Conservation (phyloP, 92 coral and sea anemone genomes). For the Zoanthus gigantus region DNA sequence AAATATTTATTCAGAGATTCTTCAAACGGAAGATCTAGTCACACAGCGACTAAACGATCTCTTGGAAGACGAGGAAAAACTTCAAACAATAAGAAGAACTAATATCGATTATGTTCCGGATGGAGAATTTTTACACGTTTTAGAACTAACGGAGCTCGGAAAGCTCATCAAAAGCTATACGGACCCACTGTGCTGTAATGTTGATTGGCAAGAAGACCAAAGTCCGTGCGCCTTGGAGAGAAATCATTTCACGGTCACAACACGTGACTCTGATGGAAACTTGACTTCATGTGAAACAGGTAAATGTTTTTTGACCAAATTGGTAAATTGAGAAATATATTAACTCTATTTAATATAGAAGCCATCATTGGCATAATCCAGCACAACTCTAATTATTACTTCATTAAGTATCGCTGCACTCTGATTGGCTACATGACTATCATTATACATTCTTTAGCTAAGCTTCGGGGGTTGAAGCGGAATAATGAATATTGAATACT, state of each 20-base stretch:
- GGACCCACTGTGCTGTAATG: conserved; percentile 62
- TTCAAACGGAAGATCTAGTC: conserved; percentile 67
- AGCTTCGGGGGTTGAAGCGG: too few species aligned
- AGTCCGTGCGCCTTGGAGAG: conserved; percentile 73
- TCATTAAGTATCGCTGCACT: too few species aligned
- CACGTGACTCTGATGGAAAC: conserved; percentile 81
- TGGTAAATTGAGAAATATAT: too few species aligned
- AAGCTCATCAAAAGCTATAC: conserved; percentile 70
- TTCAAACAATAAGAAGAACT: conserved; percentile 27
- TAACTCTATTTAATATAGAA: too few species aligned
- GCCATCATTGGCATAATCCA: too few species aligned
- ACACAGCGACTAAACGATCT: conserved; percentile 63
- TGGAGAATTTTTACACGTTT: conserved; percentile 52
- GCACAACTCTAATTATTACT: too few species aligned
- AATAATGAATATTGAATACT: too few species aligned
- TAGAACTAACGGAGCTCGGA: conserved; percentile 73
- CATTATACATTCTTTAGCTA: too few species aligned
- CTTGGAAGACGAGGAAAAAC: conserved; percentile 50
- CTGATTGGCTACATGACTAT: too few species aligned
- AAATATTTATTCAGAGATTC: conserved; percentile 72
- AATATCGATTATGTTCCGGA: conserved; percentile 77
- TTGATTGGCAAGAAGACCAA: conserved; percentile 57
- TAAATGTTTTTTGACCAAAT: neutral
- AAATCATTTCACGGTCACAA: conserved; percentile 69
- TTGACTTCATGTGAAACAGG: conserved; percentile 72